Evolutionary conservation across 2,888 invertebrate species (phyloP).

Genomic region (Hecatera dysodea): DNA sequence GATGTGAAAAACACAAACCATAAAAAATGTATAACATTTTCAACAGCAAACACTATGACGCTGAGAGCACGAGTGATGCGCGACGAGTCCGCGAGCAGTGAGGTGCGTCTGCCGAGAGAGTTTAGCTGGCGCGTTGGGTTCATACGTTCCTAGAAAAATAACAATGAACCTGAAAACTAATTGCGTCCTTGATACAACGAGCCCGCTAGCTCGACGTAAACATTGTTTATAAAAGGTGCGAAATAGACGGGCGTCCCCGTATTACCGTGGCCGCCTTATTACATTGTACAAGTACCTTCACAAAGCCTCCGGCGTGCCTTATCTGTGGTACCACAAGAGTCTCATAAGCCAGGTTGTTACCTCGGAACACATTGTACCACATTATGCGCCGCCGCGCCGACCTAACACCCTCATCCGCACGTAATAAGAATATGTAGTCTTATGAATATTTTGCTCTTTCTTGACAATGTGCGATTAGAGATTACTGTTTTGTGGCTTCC

Average conservation of each 20-base stretch:
- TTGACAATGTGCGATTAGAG: slow-evolving; percentile 78
- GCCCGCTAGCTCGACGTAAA: slow-evolving; percentile 73
- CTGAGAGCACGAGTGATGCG: slow-evolving; percentile 38
- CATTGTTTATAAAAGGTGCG: slow-evolving; percentile 83
- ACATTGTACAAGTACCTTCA: slow-evolving; percentile 83
- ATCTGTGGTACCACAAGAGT: slow-evolving; percentile 85
- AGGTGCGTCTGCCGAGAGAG: slow-evolving; percentile 48
- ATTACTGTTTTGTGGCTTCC: slow-evolving; percentile 70
- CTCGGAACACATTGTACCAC: slow-evolving; percentile 88
- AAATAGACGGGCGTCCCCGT: slow-evolving; percentile 77
- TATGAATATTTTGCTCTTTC: slow-evolving; percentile 83
- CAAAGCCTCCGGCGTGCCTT: slow-evolving; percentile 88
- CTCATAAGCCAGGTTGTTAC: slow-evolving; percentile 89
- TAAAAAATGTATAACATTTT: slow-evolving; percentile 62
- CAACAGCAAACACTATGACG: slow-evolving; percentile 56
- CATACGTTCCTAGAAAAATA: slow-evolving; percentile 68
- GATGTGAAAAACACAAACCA: slow-evolving; percentile 52
- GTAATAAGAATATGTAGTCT: slow-evolving; percentile 85
- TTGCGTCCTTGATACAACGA: slow-evolving; percentile 78
- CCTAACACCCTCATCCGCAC: slow-evolving; percentile 80
- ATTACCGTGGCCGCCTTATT: slow-evolving; percentile 84
- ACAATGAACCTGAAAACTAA: slow-evolving; percentile 75
- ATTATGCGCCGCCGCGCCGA: slow-evolving; percentile 85
- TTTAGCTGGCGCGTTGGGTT: slow-evolving; percentile 61
- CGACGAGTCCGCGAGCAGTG: slow-evolving; percentile 31